phyloP scores from a whole-genome alignment of 2,113 vertebrate species.

The Saccopteryx leptura region DNA sequence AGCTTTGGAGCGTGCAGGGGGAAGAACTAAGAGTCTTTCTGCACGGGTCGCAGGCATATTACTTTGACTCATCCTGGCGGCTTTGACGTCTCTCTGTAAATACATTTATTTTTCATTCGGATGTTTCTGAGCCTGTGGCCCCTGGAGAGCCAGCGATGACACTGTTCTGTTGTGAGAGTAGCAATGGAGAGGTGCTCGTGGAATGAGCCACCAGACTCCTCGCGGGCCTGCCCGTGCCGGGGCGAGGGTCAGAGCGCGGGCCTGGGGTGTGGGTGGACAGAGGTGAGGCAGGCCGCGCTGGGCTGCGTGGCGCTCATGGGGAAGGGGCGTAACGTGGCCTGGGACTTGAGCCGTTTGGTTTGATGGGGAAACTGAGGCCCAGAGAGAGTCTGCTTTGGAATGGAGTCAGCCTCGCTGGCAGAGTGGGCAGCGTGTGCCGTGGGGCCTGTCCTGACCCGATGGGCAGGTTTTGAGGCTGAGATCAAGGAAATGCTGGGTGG shows the following conservation, averaged over 20 bases:
- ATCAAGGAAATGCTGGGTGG: neutral
- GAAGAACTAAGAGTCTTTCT: slow-evolving; percentile 85
- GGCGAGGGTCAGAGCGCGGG: rapidly evolving
- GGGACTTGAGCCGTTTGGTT: neutral
- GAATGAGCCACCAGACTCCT: slow-evolving; percentile 75
- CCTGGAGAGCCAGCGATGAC: slow-evolving; percentile 85
- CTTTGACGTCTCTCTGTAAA: slow-evolving; percentile 89
- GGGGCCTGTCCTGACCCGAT: neutral
- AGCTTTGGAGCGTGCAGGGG: slow-evolving; percentile 87
- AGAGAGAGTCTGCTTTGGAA: neutral
- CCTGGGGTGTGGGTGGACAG: neutral
- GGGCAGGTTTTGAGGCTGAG: neutral
- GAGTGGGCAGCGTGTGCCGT: neutral
- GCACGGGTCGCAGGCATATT: slow-evolving; percentile 81
- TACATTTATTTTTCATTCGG: slow-evolving; percentile 91
- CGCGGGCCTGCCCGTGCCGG: neutral
- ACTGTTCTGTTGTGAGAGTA: slow-evolving; percentile 82
- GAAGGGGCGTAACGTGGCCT: neutral
- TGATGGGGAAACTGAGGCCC: slow-evolving; percentile 25
- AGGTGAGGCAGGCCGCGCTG: neutral
- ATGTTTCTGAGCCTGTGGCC: slow-evolving; percentile 86
- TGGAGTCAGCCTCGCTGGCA: neutral
- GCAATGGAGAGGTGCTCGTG: slow-evolving; percentile 81
- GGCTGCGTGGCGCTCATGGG: rapidly evolving
- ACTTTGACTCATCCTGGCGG: slow-evolving; percentile 87